Evolutionary conservation across 1,140 invertebrate species (phyloP).

Genomic region (Drosophila eugracilis): DNA sequence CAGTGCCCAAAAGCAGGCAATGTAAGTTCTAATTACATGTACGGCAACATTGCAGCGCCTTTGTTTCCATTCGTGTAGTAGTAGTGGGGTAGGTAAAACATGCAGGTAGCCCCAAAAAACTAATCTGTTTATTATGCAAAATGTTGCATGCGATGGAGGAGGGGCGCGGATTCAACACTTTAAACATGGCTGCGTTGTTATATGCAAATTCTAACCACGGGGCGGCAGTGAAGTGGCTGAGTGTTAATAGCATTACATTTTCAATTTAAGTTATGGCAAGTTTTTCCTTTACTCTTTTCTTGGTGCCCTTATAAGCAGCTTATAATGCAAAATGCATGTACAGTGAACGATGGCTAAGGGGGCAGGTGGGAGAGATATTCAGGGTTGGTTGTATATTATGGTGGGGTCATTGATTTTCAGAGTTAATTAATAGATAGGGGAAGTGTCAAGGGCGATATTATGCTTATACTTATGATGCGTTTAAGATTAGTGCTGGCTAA

Average conservation of each 20-base stretch:
- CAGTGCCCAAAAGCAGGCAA: slow-evolving; percentile 64
- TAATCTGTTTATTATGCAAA: slow-evolving; percentile 73
- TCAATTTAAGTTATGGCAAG: slow-evolving; percentile 70
- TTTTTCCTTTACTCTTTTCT: slow-evolving; percentile 17
- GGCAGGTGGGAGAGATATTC: slow-evolving; percentile 4
- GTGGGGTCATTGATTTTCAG: too few species aligned
- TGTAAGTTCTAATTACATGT: slow-evolving; percentile 66
- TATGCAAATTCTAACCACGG: slow-evolving; percentile 60
- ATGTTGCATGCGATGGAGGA: slow-evolving; percentile 51
- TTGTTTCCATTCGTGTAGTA: slow-evolving; percentile 13
- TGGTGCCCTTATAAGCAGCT: slow-evolving; percentile 35
- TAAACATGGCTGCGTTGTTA: slow-evolving; percentile 53
- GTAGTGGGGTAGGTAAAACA: slow-evolving; percentile 17
- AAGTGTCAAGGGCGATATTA: neutral
- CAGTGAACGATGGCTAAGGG: slow-evolving; percentile 18
- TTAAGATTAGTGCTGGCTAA: too few species aligned
- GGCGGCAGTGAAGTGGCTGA: slow-evolving; percentile 18
- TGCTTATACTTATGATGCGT: too few species aligned
- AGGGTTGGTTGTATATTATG: neutral
- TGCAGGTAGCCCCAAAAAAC: slow-evolving; percentile 64
- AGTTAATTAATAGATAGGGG: neutral
- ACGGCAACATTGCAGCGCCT: slow-evolving; percentile 9
- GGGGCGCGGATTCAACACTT: slow-evolving; percentile 13
- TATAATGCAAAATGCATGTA: slow-evolving; percentile 65
- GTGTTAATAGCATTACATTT: slow-evolving; percentile 71